These are phyloP conservation scores for Antheraea assamensis DNA, from an alignment of 2,888 invertebrate species.

Conservation along the genomic window DNA sequence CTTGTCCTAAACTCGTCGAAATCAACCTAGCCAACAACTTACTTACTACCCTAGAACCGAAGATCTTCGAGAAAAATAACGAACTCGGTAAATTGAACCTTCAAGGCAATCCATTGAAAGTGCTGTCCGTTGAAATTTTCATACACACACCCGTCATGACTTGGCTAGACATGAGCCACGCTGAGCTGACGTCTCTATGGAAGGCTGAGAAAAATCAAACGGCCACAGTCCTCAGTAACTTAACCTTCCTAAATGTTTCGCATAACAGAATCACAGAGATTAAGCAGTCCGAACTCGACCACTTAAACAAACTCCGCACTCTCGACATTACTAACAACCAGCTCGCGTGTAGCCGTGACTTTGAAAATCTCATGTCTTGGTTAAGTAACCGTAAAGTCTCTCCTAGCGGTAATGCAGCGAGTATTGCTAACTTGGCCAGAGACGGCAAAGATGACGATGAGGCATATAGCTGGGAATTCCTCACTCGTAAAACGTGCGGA, in stretches of 20 bases:
- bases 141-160: slow-evolving; percentile 82
- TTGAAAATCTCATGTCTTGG: slow-evolving; percentile 86
- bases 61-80: slow-evolving; percentile 85
- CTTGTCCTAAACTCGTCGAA: slow-evolving; percentile 82
- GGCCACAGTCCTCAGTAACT: slow-evolving; percentile 74
- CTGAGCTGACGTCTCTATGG: slow-evolving; percentile 86
- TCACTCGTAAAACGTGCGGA: slow-evolving; percentile 73
- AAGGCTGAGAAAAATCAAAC: slow-evolving; percentile 76
- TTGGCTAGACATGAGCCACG: slow-evolving; percentile 87
- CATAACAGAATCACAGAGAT: slow-evolving; percentile 83
- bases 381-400: slow-evolving; percentile 82
- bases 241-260: slow-evolving; percentile 82
- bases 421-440: slow-evolving; percentile 67
- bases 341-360: slow-evolving; percentile 85
- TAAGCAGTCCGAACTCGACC: slow-evolving; percentile 81
- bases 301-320: slow-evolving; percentile 80
- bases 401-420: slow-evolving; percentile 69
- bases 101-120: slow-evolving; percentile 87
- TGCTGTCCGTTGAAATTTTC: slow-evolving; percentile 86
- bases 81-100: slow-evolving; percentile 86
- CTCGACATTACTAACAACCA: slow-evolving; percentile 86
- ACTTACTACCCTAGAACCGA: slow-evolving; percentile 82
- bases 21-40: slow-evolving; percentile 88
- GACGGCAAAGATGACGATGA: slow-evolving; percentile 63
- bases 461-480: slow-evolving; percentile 74